These are phyloP conservation scores for Spodoptera frugiperda DNA, from an alignment of 1,140 invertebrate species.

Conservation along the genomic window DNA sequence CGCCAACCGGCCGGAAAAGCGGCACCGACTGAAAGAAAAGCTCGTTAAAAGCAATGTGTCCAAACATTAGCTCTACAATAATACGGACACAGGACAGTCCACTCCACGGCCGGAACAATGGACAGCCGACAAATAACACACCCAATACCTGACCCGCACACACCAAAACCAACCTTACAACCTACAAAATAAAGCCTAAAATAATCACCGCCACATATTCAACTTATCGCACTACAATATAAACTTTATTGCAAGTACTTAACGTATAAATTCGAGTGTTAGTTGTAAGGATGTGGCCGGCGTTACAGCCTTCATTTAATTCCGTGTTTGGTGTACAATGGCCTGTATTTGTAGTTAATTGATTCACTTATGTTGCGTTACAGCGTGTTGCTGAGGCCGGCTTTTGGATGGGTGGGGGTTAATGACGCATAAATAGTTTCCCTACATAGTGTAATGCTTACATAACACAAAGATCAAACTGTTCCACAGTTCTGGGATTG, in stretches of 20 bases:
- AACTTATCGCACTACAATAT: constrained; percentile 14
- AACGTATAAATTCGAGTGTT: constrained; percentile 30
- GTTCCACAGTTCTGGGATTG: too few species aligned
- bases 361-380: constrained; percentile 37
- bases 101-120: constrained; percentile 11
- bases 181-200: constrained; percentile 8
- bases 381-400: constrained; percentile 8
- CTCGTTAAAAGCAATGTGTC: constrained; percentile 32
- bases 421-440: background rate
- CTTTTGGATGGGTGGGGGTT: constrained; percentile 6
- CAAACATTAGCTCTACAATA: constrained; percentile 25
- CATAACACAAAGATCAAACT: too few species aligned
- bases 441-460: too few species aligned
- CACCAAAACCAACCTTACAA: constrained; percentile 14
- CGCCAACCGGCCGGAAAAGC: background rate
- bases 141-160: constrained; percentile 34
- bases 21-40: constrained; percentile 12
- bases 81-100: constrained; percentile 10
- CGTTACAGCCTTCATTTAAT: constrained; percentile 29
- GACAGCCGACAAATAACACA: constrained; percentile 45
- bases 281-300: background rate
- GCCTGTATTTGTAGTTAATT: constrained; percentile 45
- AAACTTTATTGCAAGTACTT: constrained; percentile 33
- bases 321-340: constrained; percentile 24
- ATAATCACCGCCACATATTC: background rate